phyloP scores from a whole-genome alignment of 2,113 vertebrate genomes.

The Sceloporus undulatus region DNA sequence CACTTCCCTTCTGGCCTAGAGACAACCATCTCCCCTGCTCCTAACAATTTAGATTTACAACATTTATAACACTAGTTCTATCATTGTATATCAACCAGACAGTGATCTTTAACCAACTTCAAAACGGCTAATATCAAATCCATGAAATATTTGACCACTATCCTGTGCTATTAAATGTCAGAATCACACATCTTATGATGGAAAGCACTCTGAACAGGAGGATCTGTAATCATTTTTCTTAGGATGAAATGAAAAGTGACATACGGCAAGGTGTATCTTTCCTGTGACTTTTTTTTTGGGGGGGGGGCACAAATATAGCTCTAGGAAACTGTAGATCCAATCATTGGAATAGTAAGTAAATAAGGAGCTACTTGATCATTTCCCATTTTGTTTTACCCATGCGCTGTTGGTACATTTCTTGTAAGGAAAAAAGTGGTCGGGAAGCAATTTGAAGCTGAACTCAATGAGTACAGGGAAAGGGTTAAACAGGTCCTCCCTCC shows the following conservation, averaged over 20 bases:
- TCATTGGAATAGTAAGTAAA: too few species aligned
- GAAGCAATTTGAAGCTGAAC: too few species aligned
- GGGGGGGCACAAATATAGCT: background rate
- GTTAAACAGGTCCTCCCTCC: background rate
- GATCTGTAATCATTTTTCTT: constrained; percentile 36
- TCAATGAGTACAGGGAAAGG: background rate
- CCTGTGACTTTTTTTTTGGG: too few species aligned
- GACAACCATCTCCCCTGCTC: constrained; percentile 34
- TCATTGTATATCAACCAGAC: constrained; percentile 67
- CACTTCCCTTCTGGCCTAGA: background rate
- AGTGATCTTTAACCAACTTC: constrained; percentile 76
- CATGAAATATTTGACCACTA: constrained; percentile 74
- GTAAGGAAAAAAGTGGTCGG: background rate
- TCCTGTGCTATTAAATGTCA: constrained; percentile 83
- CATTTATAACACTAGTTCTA: constrained; percentile 72
- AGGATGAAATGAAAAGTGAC: background rate
- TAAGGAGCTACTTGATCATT: background rate
- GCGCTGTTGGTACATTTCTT: background rate
- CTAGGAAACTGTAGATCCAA: background rate
- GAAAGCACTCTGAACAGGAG: constrained; percentile 33
- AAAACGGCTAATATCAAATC: constrained; percentile 73
- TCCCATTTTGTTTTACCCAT: too few species aligned
- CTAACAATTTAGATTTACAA: constrained; percentile 58
- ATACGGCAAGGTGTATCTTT: background rate
- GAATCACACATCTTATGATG: constrained; percentile 68